A percentile compares a stretch with the other conserved stretches of the same genome.
phyloP scores from a whole-genome alignment of 2,888 invertebrate species.

The Caenorhabditis sp. region DNA sequence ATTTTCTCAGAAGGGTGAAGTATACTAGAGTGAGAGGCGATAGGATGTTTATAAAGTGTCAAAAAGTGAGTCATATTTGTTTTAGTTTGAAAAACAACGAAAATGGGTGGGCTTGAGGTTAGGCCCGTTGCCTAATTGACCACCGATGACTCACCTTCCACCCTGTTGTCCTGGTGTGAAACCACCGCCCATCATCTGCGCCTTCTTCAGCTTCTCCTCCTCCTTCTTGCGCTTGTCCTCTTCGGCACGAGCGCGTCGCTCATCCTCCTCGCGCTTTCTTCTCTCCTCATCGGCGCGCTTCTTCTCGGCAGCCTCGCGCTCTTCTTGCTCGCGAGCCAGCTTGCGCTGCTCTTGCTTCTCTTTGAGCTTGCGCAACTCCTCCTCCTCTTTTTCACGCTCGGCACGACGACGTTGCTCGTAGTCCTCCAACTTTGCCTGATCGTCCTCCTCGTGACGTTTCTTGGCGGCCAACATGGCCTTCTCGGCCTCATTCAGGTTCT shows the following conservation, averaged over 20 bases:
- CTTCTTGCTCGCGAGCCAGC: slow-evolving; percentile 66
- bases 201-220: slow-evolving; percentile 64
- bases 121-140: too few relatives aligned
- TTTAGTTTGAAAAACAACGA: neutral
- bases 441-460: slow-evolving; percentile 70
- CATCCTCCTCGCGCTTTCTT: slow-evolving; percentile 63
- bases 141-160: slow-evolving; percentile 37
- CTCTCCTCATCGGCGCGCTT: slow-evolving; percentile 64
- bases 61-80: neutral
- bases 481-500: slow-evolving; percentile 62
- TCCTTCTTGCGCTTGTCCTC: slow-evolving; percentile 66
- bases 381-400: slow-evolving; percentile 72
- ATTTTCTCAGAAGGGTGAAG: too few relatives aligned
- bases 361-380: slow-evolving; percentile 92
- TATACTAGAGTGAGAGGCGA: too few relatives aligned
- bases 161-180: slow-evolving; percentile 28
- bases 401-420: slow-evolving; percentile 66
- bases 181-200: slow-evolving; percentile 38
- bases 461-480: slow-evolving; percentile 67
- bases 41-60: slow-evolving; percentile 17
- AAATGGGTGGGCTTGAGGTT: too few relatives aligned
- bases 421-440: slow-evolving; percentile 66
- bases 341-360: slow-evolving; percentile 75
- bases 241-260: slow-evolving; percentile 57
- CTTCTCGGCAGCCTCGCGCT: slow-evolving; percentile 63